phyloP scores from a whole-genome alignment of 2,797 vertebrate genomes.

The Yasuhikotakia modesta region DNA sequence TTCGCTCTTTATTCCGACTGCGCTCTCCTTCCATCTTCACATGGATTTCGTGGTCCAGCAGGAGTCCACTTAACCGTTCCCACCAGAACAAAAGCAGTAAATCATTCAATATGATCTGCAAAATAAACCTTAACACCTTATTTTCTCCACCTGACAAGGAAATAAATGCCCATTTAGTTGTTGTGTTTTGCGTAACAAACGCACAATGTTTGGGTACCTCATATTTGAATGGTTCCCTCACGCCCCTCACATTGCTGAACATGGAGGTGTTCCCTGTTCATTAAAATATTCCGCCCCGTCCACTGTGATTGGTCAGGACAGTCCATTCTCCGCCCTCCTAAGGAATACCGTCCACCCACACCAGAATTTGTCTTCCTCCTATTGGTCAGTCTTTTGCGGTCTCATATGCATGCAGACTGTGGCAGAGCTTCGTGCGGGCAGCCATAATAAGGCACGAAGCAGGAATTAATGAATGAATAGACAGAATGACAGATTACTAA shows the following conservation, averaged over 20 bases:
- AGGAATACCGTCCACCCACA: background rate
- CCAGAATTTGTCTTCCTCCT: background rate
- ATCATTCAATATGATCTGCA: slow-evolving; percentile 14
- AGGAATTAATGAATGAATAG: background rate
- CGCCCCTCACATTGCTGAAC: slow-evolving; percentile 32
- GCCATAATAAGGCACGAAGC: background rate
- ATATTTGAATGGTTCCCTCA: background rate
- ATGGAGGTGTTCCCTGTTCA: slow-evolving; percentile 17
- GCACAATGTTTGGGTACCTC: slow-evolving; percentile 7
- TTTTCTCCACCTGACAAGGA: background rate
- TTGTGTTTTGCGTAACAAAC: background rate
- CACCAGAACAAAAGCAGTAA: slow-evolving; percentile 37
- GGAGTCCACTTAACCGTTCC: slow-evolving; percentile 24
- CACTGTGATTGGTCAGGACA: slow-evolving; percentile 31
- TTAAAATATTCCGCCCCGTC: background rate
- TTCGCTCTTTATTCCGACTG: slow-evolving; percentile 81
- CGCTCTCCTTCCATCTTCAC: slow-evolving; percentile 83
- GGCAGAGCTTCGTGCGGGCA: background rate
- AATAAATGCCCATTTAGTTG: background rate
- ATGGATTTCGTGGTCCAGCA: slow-evolving; percentile 82
- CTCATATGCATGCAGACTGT: background rate
- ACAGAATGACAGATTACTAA: background rate
- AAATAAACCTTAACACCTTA: no score
- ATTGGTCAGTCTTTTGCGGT: slow-evolving; percentile 9
- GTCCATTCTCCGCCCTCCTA: background rate